These are phyloP conservation scores for Myiotriccus ornatus DNA, from an alignment of 2,797 vertebrate genomes.

Conservation along the genomic window DNA sequence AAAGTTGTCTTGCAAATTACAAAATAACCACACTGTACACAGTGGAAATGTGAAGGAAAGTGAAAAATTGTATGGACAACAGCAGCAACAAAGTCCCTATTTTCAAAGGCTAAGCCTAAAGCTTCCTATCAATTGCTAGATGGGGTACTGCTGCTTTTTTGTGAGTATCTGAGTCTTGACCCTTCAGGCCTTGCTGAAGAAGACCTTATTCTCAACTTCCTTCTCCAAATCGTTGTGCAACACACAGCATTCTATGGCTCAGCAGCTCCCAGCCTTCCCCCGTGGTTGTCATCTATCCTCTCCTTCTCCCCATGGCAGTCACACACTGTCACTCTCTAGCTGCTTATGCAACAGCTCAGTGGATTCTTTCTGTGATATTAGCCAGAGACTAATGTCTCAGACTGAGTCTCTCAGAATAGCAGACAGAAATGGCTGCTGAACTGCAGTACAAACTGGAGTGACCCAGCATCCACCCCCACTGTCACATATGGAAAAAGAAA, in stretches of 20 bases:
- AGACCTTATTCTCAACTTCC: neutral
- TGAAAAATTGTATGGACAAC: neutral
- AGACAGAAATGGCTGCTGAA: neutral
- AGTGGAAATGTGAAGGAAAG: neutral
- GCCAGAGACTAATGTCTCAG: neutral
- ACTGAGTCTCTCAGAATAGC: neutral
- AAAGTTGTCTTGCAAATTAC: neutral
- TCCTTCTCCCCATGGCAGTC: neutral
- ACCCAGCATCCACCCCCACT: neutral
- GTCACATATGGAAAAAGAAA: neutral
- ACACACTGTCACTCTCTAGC: constrained; percentile 11
- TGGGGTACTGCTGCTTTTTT: neutral
- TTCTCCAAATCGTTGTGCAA: neutral
- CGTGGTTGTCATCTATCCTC: neutral
- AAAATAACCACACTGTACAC: neutral
- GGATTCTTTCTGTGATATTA: neutral
- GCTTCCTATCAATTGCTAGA: neutral
- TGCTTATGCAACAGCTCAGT: constrained; percentile 22
- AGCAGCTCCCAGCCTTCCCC: neutral
- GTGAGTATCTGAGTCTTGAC: neutral
- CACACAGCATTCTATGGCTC: neutral
- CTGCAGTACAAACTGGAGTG: neutral
- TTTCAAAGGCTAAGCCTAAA: neutral
- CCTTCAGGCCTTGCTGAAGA: neutral
- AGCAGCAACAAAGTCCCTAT: neutral